Conservation (phyloP, 2,113 vertebrate species). For the Brachyhypopomus gauderio region DNA sequence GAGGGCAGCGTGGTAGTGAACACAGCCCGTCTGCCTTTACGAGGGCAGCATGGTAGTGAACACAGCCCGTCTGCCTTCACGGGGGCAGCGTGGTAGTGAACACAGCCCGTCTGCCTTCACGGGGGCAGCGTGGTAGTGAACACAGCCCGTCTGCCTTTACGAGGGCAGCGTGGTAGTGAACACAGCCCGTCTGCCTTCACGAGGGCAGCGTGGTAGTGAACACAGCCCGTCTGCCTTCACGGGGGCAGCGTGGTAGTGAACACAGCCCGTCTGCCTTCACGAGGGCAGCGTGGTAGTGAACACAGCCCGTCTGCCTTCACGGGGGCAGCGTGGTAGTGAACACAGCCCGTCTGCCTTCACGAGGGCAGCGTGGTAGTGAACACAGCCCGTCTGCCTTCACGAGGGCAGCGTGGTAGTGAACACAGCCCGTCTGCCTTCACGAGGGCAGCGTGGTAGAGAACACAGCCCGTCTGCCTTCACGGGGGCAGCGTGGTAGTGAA, state of each 20-base stretch:
- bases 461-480: slow-evolving; percentile 43
- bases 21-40: slow-evolving; percentile 48
- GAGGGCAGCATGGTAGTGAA: slow-evolving; percentile 25
- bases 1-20: slow-evolving; percentile 26
- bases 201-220: slow-evolving; percentile 26
- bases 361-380: slow-evolving; percentile 26
- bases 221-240: slow-evolving; percentile 43
- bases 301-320: slow-evolving; percentile 43
- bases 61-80: slow-evolving; percentile 43
- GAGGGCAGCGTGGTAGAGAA: slow-evolving; percentile 28
- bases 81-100: slow-evolving; percentile 23
- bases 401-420: slow-evolving; percentile 26
- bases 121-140: slow-evolving; percentile 23
- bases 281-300: slow-evolving; percentile 26
- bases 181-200: slow-evolving; percentile 43
- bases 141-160: slow-evolving; percentile 48
- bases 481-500: slow-evolving; percentile 23
- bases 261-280: slow-evolving; percentile 43
- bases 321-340: slow-evolving; percentile 23
- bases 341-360: slow-evolving; percentile 43
- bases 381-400: slow-evolving; percentile 43
- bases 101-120: slow-evolving; percentile 43
- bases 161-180: slow-evolving; percentile 26
- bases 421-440: slow-evolving; percentile 43
- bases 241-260: slow-evolving; percentile 23